A percentile compares a stretch with the other conserved stretches of the same genome.
These are phyloP conservation scores for Drosophila nr. perissopoda DNA, from an alignment of 2,888 invertebrate species.

Conservation along the genomic window DNA sequence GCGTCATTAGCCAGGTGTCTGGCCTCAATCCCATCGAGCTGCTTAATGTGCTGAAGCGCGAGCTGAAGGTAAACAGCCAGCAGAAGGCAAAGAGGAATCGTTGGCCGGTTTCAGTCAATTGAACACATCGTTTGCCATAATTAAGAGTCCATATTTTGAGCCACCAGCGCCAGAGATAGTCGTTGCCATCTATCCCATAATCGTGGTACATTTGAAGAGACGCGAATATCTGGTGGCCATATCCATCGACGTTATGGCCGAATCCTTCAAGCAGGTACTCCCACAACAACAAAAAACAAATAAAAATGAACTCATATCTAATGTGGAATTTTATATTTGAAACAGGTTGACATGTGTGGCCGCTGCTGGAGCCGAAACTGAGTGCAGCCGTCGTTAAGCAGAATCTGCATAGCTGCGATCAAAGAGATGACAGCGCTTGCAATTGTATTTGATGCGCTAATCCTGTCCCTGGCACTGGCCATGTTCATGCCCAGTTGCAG, in stretches of 20 bases:
- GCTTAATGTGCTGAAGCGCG: constrained; percentile 33
- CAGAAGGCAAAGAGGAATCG: constrained; percentile 55
- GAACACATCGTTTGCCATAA: constrained; percentile 30
- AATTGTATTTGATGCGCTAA: constrained; percentile 50
- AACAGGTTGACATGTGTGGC: constrained; percentile 50
- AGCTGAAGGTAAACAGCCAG: constrained; percentile 36
- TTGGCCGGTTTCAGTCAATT: constrained; percentile 63
- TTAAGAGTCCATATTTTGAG: constrained; percentile 33
- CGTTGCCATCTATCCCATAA: constrained; percentile 34
- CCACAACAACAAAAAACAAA: not conserved
- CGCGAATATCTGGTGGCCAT: constrained; percentile 56
- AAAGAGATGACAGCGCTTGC: not conserved
- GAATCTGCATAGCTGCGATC: constrained; percentile 30
- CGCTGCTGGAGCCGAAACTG: constrained; percentile 34
- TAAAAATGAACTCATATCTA: not conserved
- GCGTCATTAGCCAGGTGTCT: constrained; percentile 42
- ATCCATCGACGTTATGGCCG: constrained; percentile 34
- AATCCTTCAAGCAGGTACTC: constrained; percentile 44
- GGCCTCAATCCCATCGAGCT: constrained; percentile 42
- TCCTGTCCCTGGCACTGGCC: constrained; percentile 52
- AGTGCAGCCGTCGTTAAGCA: constrained; percentile 31
- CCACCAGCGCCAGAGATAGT: constrained; percentile 24
- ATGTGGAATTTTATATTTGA: not conserved
- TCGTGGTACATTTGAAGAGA: constrained; percentile 45
- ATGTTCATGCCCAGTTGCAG: constrained; percentile 23